Evolutionary conservation across 2,888 invertebrate species (phyloP).

Genomic region (Metacarcinus magister): DNA sequence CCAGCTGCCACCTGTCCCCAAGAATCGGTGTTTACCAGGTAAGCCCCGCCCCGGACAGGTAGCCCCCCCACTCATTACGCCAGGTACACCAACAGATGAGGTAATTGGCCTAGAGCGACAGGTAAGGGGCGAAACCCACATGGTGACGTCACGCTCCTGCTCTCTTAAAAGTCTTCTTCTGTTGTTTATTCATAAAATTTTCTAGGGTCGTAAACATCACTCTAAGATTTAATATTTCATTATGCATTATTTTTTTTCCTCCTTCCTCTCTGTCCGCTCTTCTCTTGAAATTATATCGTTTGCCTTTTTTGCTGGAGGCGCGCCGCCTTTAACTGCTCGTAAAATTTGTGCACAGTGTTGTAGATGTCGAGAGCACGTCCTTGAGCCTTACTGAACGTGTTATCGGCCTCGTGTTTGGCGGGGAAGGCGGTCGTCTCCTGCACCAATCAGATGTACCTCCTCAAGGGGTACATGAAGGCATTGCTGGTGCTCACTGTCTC

Average conservation of each 20-base stretch:
- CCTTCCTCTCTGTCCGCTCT: neutral
- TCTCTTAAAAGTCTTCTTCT: neutral
- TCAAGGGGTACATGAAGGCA: neutral
- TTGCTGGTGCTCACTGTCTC: neutral
- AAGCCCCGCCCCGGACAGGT: constrained; percentile 4
- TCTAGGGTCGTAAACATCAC: neutral
- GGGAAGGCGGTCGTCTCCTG: neutral
- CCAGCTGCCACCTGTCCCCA: neutral
- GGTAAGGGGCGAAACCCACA: neutral
- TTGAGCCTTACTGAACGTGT: neutral
- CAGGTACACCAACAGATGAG: constrained; percentile 11
- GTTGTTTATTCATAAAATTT: neutral
- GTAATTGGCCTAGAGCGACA: constrained; percentile 3
- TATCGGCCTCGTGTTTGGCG: neutral
- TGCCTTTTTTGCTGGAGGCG: constrained; percentile 20
- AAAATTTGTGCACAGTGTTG: neutral
- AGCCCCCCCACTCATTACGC: neutral
- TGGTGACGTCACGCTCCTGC: constrained; percentile 31
- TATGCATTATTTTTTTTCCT: neutral
- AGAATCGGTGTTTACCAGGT: constrained; percentile 7
- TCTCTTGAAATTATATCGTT: constrained; percentile 30
- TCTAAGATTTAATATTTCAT: neutral
- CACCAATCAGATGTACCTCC: neutral
- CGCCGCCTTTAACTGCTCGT: neutral
- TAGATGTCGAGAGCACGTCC: neutral